phyloP scores from a whole-genome alignment of 1,140 invertebrate species.

The Lepeophtheirus salmonis region DNA sequence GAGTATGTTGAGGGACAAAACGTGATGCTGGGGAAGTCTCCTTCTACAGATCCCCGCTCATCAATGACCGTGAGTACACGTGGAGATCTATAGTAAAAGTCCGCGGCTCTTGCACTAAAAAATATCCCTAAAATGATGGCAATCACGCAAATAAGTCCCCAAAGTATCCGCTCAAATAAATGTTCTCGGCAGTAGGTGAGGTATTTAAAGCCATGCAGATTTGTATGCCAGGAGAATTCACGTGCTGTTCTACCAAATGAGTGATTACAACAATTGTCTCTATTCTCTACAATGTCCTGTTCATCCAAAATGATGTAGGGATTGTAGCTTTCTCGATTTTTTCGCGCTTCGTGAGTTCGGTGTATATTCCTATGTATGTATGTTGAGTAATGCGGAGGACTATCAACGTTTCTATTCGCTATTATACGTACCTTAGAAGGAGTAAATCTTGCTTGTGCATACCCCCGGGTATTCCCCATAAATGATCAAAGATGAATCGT shows the following conservation, averaged over 20 bases:
- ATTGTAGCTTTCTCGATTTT: background rate
- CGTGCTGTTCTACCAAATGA: conserved; percentile 8
- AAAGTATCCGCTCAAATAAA: background rate
- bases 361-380: background rate
- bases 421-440: conserved; percentile 1
- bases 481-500: conserved; percentile 5
- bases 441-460: background rate
- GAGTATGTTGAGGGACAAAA: background rate
- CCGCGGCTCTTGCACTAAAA: background rate
- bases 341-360: background rate
- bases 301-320: conserved; percentile 12
- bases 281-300: conserved; percentile 2
- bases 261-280: conserved; percentile 7
- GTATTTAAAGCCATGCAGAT: conserved; percentile 11
- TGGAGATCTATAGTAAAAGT: background rate
- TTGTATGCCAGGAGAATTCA: conserved; percentile 7
- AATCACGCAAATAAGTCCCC: background rate
- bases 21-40: background rate
- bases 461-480: conserved; percentile 10
- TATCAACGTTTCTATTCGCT: background rate
- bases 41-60: background rate
- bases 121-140: background rate
- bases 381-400: background rate
- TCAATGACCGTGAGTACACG: background rate
- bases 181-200: background rate